Base-by-base conservation (phyloP, 2,797 vertebrate species). In the Acipenser ruthenus region DNA sequence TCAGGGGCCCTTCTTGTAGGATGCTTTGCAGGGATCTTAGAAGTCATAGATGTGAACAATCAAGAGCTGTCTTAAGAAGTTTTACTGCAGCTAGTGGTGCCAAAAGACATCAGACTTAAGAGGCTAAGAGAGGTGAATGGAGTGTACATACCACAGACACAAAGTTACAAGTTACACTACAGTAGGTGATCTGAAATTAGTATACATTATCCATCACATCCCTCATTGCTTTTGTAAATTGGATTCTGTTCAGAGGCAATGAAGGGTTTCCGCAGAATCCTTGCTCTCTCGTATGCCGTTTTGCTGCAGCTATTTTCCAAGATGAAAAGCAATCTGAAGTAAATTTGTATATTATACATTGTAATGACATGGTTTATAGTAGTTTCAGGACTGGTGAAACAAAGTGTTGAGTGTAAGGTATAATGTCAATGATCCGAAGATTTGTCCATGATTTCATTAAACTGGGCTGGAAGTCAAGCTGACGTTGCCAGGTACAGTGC, bases 121-220 rank as follows among this genome's bases (percentile, higher is more conserved):
- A 37, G 23, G 23, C 23, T 37, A 37, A 37, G 23, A 37, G 23
- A 69, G 61, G 68, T 63, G 62, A 65, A 65, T 62, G 60, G 6
- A 60, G 56, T 65, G 70, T 67, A 71, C 58, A 71, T 65, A 70
- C 67, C 23, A 37, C 23, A 37, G 23, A 37, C 23, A 68, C 70
- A 60, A 67, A 70, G 70, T 63, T 58, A 63, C 51, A 68, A 67
- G 66, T 67, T 67, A 1, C 23, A 37, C 23, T 37, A 67, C 74
- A 70, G 78, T 76, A 70, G 70, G 69, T 72, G 73, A 74, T 78
- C 67, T 77, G 77, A 76, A 76, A 80, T 78, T 78, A 78, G 75
- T 77, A 80, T 77, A 78, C 79, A 80, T 80, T 80, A 78, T 77
- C 72, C 78, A 77, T 80, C 79, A 78, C 72, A 80, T 73, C 77